These are phyloP conservation scores for Baccha elongata DNA, from an alignment of 2,888 invertebrate species.

Conservation along the genomic window DNA sequence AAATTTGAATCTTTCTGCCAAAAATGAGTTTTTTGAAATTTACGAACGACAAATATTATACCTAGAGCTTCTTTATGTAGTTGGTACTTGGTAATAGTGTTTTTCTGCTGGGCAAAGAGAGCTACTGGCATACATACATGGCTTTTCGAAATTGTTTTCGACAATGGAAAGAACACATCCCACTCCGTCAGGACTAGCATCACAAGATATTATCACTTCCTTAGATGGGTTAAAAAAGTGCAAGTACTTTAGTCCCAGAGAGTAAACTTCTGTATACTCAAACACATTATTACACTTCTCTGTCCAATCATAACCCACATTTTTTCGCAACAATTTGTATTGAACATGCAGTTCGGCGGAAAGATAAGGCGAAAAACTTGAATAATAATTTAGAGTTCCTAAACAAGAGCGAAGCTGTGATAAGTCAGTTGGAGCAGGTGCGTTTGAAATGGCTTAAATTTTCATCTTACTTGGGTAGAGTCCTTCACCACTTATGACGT, in stretches of 20 bases:
- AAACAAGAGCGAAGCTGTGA: no score
- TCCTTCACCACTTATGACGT: neutral
- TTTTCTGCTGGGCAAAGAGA: conserved; percentile 44
- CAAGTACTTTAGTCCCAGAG: conserved; percentile 4
- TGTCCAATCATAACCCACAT: conserved; percentile 10
- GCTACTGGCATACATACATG: conserved; percentile 50
- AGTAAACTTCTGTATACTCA: conserved; percentile 9
- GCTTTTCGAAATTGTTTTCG: conserved; percentile 45
- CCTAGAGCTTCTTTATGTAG: conserved; percentile 77
- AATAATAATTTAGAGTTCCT: conserved; percentile 26
- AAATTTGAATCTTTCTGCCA: conserved; percentile 63
- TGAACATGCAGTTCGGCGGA: conserved; percentile 12
- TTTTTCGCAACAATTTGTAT: conserved; percentile 20
- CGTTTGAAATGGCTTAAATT: conserved; percentile 18
- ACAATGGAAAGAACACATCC: conserved; percentile 50
- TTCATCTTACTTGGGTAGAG: neutral
- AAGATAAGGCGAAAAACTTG: conserved; percentile 19
- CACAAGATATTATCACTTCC: conserved; percentile 49
- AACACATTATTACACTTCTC: conserved; percentile 14
- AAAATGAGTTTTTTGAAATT: conserved; percentile 80
- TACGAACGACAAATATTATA: conserved; percentile 79
- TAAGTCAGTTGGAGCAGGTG: neutral
- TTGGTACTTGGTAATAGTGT: conserved; percentile 77
- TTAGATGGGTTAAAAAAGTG: conserved; percentile 42
- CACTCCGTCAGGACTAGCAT: conserved; percentile 50